Percentiles rank a stretch among this genome's conserved stretches.
phyloP scores from a whole-genome alignment of 2,888 invertebrate genomes.

The Copidosoma aretas region DNA sequence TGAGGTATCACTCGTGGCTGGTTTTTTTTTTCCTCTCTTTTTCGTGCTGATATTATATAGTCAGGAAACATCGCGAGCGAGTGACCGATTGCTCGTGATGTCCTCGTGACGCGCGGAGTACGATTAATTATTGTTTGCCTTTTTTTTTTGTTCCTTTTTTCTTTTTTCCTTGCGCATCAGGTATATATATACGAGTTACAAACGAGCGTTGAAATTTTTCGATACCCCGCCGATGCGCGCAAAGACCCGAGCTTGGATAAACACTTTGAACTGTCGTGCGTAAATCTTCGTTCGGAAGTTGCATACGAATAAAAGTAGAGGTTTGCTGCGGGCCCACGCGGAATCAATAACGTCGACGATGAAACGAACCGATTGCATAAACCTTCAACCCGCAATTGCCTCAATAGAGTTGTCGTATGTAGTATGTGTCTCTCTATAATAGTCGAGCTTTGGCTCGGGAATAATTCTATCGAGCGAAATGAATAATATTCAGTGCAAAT shows the following conservation, averaged over 20 bases:
- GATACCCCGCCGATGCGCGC: not conserved
- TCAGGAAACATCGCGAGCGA: no score
- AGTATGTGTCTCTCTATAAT: not conserved
- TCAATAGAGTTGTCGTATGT: constrained; percentile 24
- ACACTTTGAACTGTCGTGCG: no score
- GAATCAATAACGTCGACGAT: not conserved
- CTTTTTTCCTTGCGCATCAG: no score
- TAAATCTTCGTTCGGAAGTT: not conserved
- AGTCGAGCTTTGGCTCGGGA: not conserved
- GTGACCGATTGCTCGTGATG: no score
- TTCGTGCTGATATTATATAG: no score
- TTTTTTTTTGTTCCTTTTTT: no score
- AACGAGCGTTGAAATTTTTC: not conserved
- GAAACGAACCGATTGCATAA: constrained; percentile 9
- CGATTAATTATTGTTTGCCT: no score
- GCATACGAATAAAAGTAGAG: no score
- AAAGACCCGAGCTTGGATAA: not conserved
- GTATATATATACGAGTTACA: not conserved
- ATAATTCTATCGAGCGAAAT: not conserved
- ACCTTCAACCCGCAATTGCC: constrained; percentile 13
- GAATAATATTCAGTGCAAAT: not conserved
- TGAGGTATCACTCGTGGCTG: no score
- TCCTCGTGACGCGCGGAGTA: no score
- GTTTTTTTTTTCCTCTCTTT: no score
- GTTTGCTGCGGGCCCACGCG: not conserved